phyloP scores from a whole-genome alignment of 2,888 invertebrate species.

The Sarcophaga variegata region DNA sequence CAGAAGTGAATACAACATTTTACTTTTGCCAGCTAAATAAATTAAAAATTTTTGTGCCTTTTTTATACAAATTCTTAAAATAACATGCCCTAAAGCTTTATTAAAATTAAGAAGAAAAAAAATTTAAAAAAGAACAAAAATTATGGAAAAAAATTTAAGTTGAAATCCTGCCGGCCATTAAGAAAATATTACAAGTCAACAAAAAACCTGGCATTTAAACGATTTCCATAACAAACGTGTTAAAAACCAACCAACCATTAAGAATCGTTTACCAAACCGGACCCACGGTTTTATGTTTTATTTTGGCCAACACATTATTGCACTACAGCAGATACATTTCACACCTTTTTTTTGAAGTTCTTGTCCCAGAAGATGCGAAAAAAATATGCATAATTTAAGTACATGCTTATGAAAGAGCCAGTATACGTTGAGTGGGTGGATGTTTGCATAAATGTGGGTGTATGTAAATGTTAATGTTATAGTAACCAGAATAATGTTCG shows the following conservation, averaged over 20 bases:
- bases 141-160: too few species aligned
- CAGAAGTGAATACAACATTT: background rate
- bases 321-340: conserved; percentile 17
- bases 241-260: conserved; percentile 41
- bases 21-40: background rate
- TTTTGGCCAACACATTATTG: conserved; percentile 21
- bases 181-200: background rate
- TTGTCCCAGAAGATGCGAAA: too few species aligned
- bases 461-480: too few species aligned
- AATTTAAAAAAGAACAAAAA: too few species aligned
- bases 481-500: too few species aligned
- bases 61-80: background rate
- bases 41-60: background rate
- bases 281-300: background rate
- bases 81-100: background rate
- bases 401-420: too few species aligned
- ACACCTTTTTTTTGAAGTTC: background rate
- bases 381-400: too few species aligned
- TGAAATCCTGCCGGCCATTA: too few species aligned
- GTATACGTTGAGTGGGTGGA: background rate
- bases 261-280: conserved; percentile 14
- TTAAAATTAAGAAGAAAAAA: background rate
- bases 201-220: background rate
- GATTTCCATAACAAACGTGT: conserved; percentile 36
- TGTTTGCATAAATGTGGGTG: background rate